These are phyloP conservation scores for Sebastes trivittatus DNA, from an alignment of 2,797 vertebrate species.

Conservation along the genomic window DNA sequence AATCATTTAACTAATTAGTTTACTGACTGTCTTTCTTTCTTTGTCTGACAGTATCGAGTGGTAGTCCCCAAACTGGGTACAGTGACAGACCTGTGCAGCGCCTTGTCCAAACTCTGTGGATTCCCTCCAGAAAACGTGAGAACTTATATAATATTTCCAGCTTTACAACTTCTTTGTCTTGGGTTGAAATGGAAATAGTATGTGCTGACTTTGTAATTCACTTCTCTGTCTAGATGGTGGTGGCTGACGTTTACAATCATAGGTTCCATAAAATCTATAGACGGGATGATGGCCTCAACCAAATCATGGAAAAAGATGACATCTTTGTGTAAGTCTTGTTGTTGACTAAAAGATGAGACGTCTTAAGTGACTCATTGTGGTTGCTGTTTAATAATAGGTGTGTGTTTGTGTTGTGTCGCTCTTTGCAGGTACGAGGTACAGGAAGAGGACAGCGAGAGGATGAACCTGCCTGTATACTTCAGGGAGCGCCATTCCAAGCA, in stretches of 20 bases:
- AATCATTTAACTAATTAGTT: neutral
- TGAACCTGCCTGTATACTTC: slow-evolving; percentile 94
- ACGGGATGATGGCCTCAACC: slow-evolving; percentile 92
- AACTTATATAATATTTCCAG: neutral
- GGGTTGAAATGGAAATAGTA: neutral
- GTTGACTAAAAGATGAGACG: neutral
- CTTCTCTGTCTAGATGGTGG: slow-evolving; percentile 89
- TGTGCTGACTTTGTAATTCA: neutral
- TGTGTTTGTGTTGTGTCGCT: neutral
- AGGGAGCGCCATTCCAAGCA: slow-evolving; percentile 91
- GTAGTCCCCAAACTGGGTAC: slow-evolving; percentile 93
- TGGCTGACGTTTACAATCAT: slow-evolving; percentile 97
- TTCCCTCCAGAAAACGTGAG: slow-evolving; percentile 92
- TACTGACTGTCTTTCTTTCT: neutral
- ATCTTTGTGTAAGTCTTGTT: slow-evolving; percentile 91
- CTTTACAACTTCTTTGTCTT: neutral
- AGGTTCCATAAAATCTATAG: slow-evolving; percentile 97
- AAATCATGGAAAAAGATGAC: slow-evolving; percentile 96
- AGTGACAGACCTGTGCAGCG: slow-evolving; percentile 90
- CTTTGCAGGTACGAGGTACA: slow-evolving; percentile 90
- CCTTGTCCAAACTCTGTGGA: slow-evolving; percentile 90
- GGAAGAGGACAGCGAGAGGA: slow-evolving; percentile 83
- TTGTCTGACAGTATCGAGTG: slow-evolving; percentile 86
- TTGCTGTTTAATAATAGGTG: neutral
- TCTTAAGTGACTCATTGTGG: neutral